Evolutionary conservation across 1,140 invertebrate species (phyloP), one percentile per base, ranked within the genome.

Genomic region (Formica exsecta): DNA sequence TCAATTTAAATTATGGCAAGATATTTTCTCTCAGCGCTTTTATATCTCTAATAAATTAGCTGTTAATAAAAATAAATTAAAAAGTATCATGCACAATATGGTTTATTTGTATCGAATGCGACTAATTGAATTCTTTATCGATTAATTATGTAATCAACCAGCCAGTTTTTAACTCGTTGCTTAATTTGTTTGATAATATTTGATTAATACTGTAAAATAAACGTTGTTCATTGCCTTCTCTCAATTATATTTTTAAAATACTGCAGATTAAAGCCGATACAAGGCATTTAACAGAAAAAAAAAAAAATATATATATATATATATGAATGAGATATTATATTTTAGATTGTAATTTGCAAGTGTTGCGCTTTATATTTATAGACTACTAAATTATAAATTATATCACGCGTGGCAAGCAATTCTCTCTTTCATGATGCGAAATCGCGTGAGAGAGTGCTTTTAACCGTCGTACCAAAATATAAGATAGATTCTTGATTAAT

Each of bases 341-440:
- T 77, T 79, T 8, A 66, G n/a, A 51, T 79, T 19, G 44, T 57
- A 68, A 70, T 71, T 54, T 54, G 68, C 68, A 22, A 36, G 68
- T n/a, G 22, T n/a, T 16, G 62, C 44, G n/a, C 22, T 80, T 70
- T 57, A 70, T 80, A 80, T 80, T 80, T 57, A 70, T 80, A 80
- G 64, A 80, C n/a, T 22, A n/a, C 48, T 80, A 70, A 70, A 80
- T 80, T 70, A 80, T 80, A 19, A 51, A 68, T 22, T 44, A 41
- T 38, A 80, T 38, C 22, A 25, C 13, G n/a, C n/a, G 9, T 22
- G 29, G 11, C 29, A 22, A 80, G 44, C 57, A 54, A 36, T 9
- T 80, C 29, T 48, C 13, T 7, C 44, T 48, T 16, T 57, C 54
- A 13, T 38, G 44, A 70, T 41, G 36, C 32, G 0, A 38, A 2